These are phyloP conservation scores for Serilophus lunatus DNA, from an alignment of 2,113 vertebrate species.

Conservation along the genomic window DNA sequence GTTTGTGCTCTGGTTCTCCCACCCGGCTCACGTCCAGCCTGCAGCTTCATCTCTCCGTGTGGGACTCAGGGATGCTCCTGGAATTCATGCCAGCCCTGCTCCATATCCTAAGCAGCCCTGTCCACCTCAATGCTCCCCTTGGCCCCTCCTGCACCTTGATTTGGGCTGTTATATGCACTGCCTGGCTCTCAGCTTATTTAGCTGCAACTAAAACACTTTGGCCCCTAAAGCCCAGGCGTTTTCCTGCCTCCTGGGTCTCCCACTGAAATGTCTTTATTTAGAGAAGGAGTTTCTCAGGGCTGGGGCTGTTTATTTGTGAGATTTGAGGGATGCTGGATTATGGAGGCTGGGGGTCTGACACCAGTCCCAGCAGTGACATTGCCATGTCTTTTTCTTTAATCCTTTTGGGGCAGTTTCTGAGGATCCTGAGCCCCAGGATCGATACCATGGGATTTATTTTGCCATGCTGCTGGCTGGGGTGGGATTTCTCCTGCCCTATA, in stretches of 20 bases:
- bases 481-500: slow-evolving; percentile 96
- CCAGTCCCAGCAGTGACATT: neutral
- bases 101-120: neutral
- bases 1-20: neutral
- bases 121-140: neutral
- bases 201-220: neutral
- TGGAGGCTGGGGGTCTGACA: neutral
- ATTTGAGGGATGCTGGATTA: neutral
- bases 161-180: neutral
- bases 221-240: neutral
- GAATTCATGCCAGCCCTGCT: neutral
- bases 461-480: slow-evolving; percentile 96
- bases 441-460: slow-evolving; percentile 96
- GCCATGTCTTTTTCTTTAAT: neutral
- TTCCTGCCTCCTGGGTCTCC: neutral
- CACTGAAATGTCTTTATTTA: neutral
- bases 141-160: neutral
- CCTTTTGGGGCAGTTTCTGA: slow-evolving; percentile 72
- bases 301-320: neutral
- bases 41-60: neutral
- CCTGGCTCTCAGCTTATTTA: neutral
- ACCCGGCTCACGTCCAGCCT: neutral
- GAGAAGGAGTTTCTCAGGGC: neutral
- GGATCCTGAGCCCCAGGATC: slow-evolving; percentile 86
- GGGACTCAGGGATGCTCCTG: neutral